A percentile compares a stretch with the other conserved stretches of the same genome.
Conservation (phyloP, 2,888 invertebrate genomes). For the Odontothrips loti region DNA sequence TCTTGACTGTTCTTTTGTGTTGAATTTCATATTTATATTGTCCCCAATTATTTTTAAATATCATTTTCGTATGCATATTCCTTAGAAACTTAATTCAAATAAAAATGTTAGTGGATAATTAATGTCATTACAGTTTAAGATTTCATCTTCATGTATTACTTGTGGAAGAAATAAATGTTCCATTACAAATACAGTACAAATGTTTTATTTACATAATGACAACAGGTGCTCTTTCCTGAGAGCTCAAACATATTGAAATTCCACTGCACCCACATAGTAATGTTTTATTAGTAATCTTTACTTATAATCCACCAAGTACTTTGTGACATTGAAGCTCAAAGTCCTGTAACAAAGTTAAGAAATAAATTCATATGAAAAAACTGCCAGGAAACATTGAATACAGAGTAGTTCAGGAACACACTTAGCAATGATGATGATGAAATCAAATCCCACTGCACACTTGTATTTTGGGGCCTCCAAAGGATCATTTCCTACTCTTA, state of each 20-base stretch:
- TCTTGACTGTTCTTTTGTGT: background rate
- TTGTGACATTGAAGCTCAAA: constrained; percentile 39
- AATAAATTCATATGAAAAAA: background rate
- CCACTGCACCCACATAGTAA: background rate
- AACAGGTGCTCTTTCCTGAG: background rate
- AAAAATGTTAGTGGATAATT: background rate
- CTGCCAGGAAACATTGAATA: constrained; percentile 13
- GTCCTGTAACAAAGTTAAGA: constrained; percentile 38
- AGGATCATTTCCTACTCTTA: constrained; percentile 64
- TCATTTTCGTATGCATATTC: background rate
- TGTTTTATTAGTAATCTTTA: background rate
- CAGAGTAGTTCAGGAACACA: constrained; percentile 30
- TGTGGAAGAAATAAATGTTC: constrained; percentile 12
- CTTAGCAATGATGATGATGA: constrained; percentile 70
- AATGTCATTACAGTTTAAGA: background rate
- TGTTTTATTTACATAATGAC: background rate
- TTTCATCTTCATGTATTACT: constrained; percentile 6
- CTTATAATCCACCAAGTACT: constrained; percentile 38
- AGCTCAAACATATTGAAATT: no score
- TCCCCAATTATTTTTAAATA: background rate
- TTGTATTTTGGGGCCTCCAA: constrained; percentile 80
- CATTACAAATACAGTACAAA: background rate
- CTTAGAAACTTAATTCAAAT: background rate
- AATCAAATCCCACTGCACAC: constrained; percentile 78
- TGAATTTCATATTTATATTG: background rate